Percentiles rank a stretch among this genome's conserved stretches.
Evolutionary conservation across 1,140 invertebrate species (phyloP).

Genomic region (Lordiphosa collinella): DNA sequence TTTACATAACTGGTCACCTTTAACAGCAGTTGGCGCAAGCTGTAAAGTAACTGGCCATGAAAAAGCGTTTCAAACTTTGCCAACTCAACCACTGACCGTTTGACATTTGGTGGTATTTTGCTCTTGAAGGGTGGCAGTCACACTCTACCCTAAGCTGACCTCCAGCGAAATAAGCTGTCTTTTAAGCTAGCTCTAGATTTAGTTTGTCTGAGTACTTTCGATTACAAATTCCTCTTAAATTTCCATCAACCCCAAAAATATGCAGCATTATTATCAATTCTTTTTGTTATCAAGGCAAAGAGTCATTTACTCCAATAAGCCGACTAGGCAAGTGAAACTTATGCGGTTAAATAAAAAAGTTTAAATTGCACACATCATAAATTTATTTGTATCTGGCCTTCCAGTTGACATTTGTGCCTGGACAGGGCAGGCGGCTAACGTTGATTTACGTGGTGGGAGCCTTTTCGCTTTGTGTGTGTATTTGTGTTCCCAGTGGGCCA

Average conservation of each 20-base stretch:
- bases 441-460: constrained; percentile 58
- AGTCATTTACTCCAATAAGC: constrained; percentile 22
- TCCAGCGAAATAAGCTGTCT: too few species aligned
- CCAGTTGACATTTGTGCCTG: constrained; percentile 51
- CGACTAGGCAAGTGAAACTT: constrained; percentile 35
- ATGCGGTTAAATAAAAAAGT: constrained; percentile 59
- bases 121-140: too few species aligned
- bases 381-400: constrained; percentile 44
- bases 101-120: too few species aligned
- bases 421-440: constrained; percentile 38
- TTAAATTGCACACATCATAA: constrained; percentile 73
- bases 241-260: neutral
- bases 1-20: too few species aligned
- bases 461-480: constrained; percentile 10
- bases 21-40: too few species aligned
- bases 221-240: neutral
- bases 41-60: too few species aligned
- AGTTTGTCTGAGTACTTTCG: too few species aligned
- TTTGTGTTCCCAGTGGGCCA: constrained; percentile 51
- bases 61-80: too few species aligned
- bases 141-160: too few species aligned
- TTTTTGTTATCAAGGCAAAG: neutral
- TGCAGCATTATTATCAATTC: neutral
- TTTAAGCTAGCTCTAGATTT: too few species aligned
- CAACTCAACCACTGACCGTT: too few species aligned